Conservation (phyloP, 1,140 invertebrate genomes). For the Penaeus chinensis region DNA sequence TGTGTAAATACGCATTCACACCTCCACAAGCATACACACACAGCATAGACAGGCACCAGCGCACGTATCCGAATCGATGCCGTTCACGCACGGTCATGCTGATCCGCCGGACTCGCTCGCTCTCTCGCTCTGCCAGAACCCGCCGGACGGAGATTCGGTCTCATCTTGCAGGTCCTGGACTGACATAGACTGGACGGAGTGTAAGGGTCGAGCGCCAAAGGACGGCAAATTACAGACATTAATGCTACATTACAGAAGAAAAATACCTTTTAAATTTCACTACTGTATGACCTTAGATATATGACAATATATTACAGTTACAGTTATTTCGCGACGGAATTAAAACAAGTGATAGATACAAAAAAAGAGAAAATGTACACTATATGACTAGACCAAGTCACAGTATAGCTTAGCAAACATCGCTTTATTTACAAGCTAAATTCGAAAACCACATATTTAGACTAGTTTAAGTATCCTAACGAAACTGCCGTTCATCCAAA, state of each 20-base stretch:
- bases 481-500: no score
- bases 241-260: slow-evolving; percentile 30
- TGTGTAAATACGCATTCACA: no score
- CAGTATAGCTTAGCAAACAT: slow-evolving; percentile 36
- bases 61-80: neutral
- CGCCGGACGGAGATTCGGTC: slow-evolving; percentile 35
- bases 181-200: slow-evolving; percentile 46
- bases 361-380: no score
- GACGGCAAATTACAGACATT: slow-evolving; percentile 30
- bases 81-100: neutral
- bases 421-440: slow-evolving; percentile 28
- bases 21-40: no score
- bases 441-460: slow-evolving; percentile 8
- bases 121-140: slow-evolving; percentile 19
- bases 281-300: slow-evolving; percentile 29
- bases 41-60: no score
- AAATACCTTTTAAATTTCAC: slow-evolving; percentile 30
- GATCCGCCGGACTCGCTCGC: slow-evolving; percentile 10
- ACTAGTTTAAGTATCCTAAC: slow-evolving; percentile 19
- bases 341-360: slow-evolving; percentile 8
- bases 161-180: slow-evolving; percentile 39
- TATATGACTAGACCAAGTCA: slow-evolving; percentile 42
- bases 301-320: slow-evolving; percentile 34
- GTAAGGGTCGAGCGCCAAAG: slow-evolving; percentile 31
- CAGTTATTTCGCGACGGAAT: slow-evolving; percentile 24